Conservation (phyloP, 2,797 vertebrate species). For the Molossus molossus region DNA sequence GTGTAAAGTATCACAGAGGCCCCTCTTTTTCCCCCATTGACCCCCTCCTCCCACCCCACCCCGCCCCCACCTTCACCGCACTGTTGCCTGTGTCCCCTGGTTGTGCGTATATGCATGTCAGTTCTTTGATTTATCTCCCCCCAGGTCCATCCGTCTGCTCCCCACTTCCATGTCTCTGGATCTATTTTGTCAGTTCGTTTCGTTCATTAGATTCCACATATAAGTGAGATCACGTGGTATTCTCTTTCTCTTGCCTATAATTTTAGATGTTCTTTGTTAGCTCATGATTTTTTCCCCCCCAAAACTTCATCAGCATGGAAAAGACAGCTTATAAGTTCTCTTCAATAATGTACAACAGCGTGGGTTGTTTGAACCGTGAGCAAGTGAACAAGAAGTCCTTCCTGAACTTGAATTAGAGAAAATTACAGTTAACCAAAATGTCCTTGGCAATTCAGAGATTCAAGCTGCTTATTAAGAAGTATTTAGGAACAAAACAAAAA, state of each 20-base stretch:
- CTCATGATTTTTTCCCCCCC: background rate
- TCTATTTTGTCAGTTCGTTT: no score
- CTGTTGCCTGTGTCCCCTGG: no score
- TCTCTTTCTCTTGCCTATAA: background rate
- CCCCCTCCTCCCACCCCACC: no score
- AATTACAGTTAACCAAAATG: background rate
- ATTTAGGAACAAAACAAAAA: constrained; percentile 9
- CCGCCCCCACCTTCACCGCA: no score
- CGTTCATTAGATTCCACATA: no score
- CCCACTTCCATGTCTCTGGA: no score
- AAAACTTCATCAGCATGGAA: background rate
- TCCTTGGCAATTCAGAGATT: background rate
- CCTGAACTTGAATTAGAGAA: constrained; percentile 47
- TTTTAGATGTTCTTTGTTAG: background rate
- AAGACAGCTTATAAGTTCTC: background rate
- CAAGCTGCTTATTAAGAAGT: background rate
- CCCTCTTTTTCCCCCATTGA: no score
- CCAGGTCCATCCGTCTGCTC: no score
- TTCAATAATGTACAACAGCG: constrained; percentile 14
- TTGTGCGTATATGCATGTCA: no score
- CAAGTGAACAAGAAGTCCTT: constrained; percentile 16
- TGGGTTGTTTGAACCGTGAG: constrained; percentile 31
- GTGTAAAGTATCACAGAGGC: no score
- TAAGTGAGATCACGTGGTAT: no score
- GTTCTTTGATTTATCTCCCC: no score